A percentile compares a stretch with the other conserved stretches of the same genome.
phyloP scores from a whole-genome alignment of 1,140 invertebrate genomes.

The Archivesica marissinica region DNA sequence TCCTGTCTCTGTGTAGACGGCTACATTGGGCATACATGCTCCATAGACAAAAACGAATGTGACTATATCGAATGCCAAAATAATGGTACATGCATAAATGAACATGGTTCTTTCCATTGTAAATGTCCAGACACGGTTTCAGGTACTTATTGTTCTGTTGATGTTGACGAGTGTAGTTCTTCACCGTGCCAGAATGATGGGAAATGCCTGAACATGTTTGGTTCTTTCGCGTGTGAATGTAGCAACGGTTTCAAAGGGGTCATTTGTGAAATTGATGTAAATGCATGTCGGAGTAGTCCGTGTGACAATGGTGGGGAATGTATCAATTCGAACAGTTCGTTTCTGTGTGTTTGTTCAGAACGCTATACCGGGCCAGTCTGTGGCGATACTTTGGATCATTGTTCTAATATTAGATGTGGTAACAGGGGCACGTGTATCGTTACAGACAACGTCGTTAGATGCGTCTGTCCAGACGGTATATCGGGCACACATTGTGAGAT shows the following conservation, averaged over 20 bases:
- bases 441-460: not conserved
- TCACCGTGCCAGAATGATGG: not conserved
- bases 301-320: conserved; percentile 59
- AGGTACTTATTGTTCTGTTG: conserved; percentile 1
- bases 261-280: conserved; percentile 26
- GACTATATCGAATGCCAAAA: conserved; percentile 40
- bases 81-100: conserved; percentile 43
- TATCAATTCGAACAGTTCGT: conserved; percentile 14
- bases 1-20: conserved; percentile 40
- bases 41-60: conserved; percentile 59
- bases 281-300: conserved; percentile 17
- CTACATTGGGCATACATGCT: conserved; percentile 42
- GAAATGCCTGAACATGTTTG: not conserved
- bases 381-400: conserved; percentile 14
- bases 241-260: conserved; percentile 25
- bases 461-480: not conserved
- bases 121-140: conserved; percentile 26
- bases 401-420: conserved; percentile 10
- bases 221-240: conserved; percentile 26
- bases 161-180: conserved; percentile 25
- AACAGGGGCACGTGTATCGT: not conserved
- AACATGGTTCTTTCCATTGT: conserved; percentile 42
- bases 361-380: conserved; percentile 55
- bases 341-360: conserved; percentile 36
- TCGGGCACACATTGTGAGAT: conserved; percentile 6